Conservation (phyloP, 1,140 invertebrate species). For the Cecropterus lyciades region DNA sequence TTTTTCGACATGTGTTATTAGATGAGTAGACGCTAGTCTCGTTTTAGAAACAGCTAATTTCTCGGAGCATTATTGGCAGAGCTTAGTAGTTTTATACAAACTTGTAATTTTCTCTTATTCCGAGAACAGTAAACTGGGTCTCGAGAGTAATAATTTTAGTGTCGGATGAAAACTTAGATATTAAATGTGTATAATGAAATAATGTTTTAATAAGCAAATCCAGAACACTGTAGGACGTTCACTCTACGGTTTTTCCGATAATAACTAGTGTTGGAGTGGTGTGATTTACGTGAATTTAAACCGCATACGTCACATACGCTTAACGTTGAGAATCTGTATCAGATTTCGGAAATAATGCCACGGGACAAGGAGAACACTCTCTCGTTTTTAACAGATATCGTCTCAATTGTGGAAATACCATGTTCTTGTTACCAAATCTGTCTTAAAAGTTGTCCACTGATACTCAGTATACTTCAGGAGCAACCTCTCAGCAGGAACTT, state of each 20-base stretch:
- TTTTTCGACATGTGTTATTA: slow-evolving; percentile 32
- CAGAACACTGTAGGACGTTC: slow-evolving; percentile 38
- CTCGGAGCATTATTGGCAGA: not conserved
- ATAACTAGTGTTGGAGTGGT: slow-evolving; percentile 45
- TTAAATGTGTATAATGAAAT: slow-evolving; percentile 4
- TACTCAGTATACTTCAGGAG: no score
- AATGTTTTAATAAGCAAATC: slow-evolving; percentile 34
- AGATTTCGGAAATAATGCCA: no score
- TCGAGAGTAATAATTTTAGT: not conserved
- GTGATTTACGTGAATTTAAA: slow-evolving; percentile 14
- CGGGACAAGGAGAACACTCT: no score
- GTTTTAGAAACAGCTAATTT: slow-evolving; percentile 26
- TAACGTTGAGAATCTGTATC: no score
- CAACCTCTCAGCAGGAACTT: no score
- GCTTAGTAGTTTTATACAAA: slow-evolving; percentile 3
- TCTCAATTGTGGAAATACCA: no score
- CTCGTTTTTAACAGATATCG: no score
- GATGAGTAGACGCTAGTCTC: slow-evolving; percentile 11
- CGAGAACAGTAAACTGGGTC: not conserved
- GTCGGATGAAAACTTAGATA: slow-evolving; percentile 8
- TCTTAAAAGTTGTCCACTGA: no score
- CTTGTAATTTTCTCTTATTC: not conserved
- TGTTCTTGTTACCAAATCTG: no score
- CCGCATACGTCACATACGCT: not conserved
- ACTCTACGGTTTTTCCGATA: slow-evolving; percentile 46